Evolutionary conservation across 1,140 invertebrate species (phyloP).

Genomic region (Aplysia californica): DNA sequence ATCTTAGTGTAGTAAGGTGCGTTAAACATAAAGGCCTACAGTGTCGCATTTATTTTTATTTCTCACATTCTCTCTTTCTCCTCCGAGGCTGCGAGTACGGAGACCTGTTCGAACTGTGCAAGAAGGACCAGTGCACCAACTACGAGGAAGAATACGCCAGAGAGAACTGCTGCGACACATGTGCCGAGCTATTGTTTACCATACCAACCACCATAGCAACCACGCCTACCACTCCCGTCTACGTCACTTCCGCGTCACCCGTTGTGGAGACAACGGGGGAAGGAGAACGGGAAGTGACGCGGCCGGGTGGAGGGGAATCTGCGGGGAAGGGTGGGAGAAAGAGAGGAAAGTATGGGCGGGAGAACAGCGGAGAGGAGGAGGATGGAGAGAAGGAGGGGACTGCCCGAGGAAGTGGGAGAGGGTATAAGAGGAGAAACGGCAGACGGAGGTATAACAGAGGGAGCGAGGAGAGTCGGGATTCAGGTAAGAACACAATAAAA

Average conservation of each 20-base stretch:
- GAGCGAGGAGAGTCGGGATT: constrained; percentile 1
- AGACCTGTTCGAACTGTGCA: constrained; percentile 18
- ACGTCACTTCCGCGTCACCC: neutral
- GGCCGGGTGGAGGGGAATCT: neutral
- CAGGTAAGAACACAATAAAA: too few relatives aligned
- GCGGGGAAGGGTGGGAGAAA: neutral
- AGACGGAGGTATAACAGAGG: neutral
- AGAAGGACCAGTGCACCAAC: constrained; percentile 11
- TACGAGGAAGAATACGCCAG: constrained; percentile 23
- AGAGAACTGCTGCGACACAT: constrained; percentile 34
- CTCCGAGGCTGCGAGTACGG: constrained; percentile 37
- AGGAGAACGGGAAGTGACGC: neutral
- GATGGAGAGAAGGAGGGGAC: neutral
- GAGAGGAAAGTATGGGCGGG: neutral
- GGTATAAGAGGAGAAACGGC: neutral
- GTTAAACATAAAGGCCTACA: neutral
- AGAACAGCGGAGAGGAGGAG: neutral
- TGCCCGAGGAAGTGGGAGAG: neutral
- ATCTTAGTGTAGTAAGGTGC: too few relatives aligned
- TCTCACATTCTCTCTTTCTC: neutral
- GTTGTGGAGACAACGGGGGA: neutral
- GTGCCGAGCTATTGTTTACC: constrained; percentile 22
- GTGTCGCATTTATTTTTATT: neutral
- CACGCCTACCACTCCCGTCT: constrained; percentile 8
- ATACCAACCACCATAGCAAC: constrained; percentile 10